phyloP scores from a whole-genome alignment of 2,113 vertebrate species.

The Alosa alosa region DNA sequence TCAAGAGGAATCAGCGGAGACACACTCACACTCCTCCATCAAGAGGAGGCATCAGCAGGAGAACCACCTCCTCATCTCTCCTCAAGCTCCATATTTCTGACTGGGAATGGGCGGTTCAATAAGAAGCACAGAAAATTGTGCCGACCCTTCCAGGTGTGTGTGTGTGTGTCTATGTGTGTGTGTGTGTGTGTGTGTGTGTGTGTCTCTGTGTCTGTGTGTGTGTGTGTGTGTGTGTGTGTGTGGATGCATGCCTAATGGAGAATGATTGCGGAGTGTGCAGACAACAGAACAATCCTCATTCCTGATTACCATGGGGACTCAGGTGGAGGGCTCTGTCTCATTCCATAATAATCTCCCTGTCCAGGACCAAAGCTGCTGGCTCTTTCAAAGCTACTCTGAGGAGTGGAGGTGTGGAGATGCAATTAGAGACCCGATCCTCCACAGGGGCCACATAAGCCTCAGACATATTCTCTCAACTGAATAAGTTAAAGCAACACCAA shows the following conservation, averaged over 20 bases:
- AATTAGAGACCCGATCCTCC: background rate
- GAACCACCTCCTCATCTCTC: background rate
- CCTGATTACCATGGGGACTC: slow-evolving; percentile 3
- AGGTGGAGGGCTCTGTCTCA: background rate
- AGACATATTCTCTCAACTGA: background rate
- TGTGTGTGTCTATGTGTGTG: background rate
- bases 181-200: too few species aligned
- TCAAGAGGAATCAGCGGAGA: too few species aligned
- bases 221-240: background rate
- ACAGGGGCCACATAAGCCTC: background rate
- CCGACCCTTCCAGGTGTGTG: background rate
- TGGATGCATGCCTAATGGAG: background rate
- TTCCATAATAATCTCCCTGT: background rate
- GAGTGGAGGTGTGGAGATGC: background rate
- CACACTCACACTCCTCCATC: background rate
- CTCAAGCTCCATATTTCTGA: background rate
- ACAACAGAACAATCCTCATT: background rate
- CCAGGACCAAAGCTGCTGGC: background rate
- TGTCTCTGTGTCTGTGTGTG: background rate
- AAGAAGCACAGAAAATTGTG: background rate
- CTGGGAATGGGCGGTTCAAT: background rate
- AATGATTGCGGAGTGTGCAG: background rate
- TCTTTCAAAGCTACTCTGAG: background rate
- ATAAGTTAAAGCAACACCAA: too few species aligned
- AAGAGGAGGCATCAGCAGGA: background rate